phyloP scores from a whole-genome alignment of 2,888 invertebrate species.

The Troides helena region DNA sequence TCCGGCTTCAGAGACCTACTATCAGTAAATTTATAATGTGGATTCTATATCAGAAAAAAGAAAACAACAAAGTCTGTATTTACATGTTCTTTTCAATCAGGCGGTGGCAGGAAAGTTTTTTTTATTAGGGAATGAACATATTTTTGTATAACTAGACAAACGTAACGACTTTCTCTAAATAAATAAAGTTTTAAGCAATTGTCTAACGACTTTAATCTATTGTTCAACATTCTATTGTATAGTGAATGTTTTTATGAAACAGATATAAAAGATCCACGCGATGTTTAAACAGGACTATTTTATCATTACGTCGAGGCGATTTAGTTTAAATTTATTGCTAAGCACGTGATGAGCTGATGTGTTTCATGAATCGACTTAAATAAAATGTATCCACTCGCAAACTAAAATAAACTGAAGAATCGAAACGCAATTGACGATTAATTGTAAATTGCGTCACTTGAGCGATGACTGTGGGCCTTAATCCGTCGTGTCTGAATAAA shows the following conservation, averaged over 20 bases:
- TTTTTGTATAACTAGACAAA: not conserved
- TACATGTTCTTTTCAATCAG: not conserved
- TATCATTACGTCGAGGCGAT: conserved; percentile 1
- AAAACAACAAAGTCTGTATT: not conserved
- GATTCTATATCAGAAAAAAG: not conserved
- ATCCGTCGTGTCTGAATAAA: conserved; percentile 56
- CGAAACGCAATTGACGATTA: conserved; percentile 48
- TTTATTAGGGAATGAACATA: not conserved
- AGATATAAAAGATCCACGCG: not conserved
- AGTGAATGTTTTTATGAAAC: not conserved
- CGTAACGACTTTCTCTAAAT: not conserved
- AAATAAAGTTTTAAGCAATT: not conserved
- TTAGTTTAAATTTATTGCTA: conserved; percentile 4
- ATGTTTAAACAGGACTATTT: not conserved
- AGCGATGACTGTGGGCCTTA: conserved; percentile 51
- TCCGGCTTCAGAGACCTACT: too few relatives aligned
- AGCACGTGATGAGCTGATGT: conserved; percentile 6
- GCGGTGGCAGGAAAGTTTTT: not conserved
- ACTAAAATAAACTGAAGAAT: conserved; percentile 40
- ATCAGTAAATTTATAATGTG: not conserved
- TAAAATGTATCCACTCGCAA: conserved; percentile 28
- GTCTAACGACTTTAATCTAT: not conserved
- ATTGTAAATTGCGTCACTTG: conserved; percentile 63
- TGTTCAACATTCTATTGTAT: not conserved
- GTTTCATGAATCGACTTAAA: not conserved